Conservation (phyloP, 2,113 vertebrate genomes). For the Cygnus buccinator region DNA sequence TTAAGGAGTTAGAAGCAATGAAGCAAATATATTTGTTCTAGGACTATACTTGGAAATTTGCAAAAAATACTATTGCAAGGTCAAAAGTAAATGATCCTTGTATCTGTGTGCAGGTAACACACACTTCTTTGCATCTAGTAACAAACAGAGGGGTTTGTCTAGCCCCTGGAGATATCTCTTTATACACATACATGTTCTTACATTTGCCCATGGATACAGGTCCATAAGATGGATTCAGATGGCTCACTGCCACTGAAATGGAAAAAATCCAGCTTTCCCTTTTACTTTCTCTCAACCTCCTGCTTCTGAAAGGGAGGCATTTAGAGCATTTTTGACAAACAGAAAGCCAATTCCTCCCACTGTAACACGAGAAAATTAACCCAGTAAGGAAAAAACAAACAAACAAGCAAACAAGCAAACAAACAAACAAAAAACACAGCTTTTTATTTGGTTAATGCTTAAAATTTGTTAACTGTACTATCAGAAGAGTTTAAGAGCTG, state of each 20-base stretch:
- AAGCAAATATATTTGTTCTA: background rate
- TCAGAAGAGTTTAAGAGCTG: rapidly evolving
- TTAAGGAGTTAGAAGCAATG: background rate
- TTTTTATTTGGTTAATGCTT: background rate
- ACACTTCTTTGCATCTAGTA: background rate
- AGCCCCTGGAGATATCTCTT: background rate
- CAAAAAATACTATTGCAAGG: background rate
- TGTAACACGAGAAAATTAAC: background rate
- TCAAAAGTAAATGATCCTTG: background rate
- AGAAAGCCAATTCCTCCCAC: background rate
- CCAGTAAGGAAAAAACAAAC: background rate
- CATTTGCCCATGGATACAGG: background rate
- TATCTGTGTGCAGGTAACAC: background rate
- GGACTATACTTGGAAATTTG: background rate
- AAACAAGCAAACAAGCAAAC: background rate
- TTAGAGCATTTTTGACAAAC: background rate
- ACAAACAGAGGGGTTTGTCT: background rate
- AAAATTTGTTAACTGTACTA: background rate
- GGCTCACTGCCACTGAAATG: background rate
- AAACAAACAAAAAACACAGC: background rate
- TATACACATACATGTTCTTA: background rate
- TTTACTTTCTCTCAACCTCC: background rate
- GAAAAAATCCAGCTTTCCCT: background rate
- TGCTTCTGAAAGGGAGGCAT: background rate
- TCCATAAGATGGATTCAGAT: background rate